These are phyloP conservation scores for Scleropages formosus DNA, from an alignment of 2,797 vertebrate genomes.

Conservation along the genomic window DNA sequence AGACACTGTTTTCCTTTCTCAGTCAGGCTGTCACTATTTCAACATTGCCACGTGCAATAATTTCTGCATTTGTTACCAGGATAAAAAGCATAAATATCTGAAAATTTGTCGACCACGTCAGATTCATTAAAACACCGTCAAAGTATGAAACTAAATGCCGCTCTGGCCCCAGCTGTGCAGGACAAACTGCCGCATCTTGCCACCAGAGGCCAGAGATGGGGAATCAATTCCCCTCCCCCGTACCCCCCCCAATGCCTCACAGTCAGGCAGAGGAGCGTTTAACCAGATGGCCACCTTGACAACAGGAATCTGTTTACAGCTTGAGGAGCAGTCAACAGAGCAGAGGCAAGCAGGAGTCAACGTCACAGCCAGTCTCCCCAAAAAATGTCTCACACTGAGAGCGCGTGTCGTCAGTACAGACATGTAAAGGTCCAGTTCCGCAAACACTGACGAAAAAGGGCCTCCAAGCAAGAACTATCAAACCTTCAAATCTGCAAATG, in stretches of 20 bases:
- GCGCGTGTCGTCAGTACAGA: background rate
- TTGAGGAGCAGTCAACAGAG: constrained; percentile 49
- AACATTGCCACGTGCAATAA: no score
- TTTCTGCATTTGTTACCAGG: no score
- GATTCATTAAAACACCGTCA: no score
- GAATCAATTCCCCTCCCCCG: constrained; percentile 26
- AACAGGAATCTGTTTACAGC: constrained; percentile 66
- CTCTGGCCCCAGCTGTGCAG: no score
- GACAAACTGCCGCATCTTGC: background rate
- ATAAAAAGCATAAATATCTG: no score
- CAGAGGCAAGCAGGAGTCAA: constrained; percentile 32
- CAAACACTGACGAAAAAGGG: background rate
- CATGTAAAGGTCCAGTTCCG: background rate
- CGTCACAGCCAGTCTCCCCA: constrained; percentile 1
- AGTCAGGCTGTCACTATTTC: no score
- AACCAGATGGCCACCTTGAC: constrained; percentile 66
- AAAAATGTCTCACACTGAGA: background rate
- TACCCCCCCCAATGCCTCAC: constrained; percentile 33
- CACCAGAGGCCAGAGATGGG: constrained; percentile 26
- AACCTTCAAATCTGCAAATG: background rate
- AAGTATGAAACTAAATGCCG: no score
- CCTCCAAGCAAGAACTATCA: no score
- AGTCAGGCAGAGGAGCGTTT: constrained; percentile 58
- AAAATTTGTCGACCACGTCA: no score
- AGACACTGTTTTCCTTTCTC: no score